Conservation (phyloP, 2,797 vertebrate genomes). For the Neomorphus geoffroyi region DNA sequence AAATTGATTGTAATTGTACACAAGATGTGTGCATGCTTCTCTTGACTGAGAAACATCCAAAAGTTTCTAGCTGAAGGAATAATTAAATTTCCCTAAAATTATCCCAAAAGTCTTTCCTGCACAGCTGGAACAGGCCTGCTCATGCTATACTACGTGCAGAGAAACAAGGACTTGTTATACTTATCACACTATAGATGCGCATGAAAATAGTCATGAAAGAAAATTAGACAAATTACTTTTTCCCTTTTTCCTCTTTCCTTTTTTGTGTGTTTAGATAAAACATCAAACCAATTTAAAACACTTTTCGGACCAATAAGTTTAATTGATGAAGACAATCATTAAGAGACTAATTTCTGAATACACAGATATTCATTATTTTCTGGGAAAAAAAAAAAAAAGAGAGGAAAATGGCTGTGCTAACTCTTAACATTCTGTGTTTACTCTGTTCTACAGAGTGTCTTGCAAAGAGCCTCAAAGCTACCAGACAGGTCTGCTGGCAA, state of each 20-base stretch:
- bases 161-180: background rate
- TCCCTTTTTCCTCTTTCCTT: background rate
- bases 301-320: background rate
- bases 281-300: background rate
- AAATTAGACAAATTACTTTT: background rate
- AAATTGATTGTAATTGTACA: background rate
- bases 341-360: background rate
- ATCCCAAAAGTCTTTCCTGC: background rate
- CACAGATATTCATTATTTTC: background rate
- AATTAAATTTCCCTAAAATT: background rate
- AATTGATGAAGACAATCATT: background rate
- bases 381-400: no score
- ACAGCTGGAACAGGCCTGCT: background rate
- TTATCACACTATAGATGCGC: background rate
- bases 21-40: background rate
- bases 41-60: background rate
- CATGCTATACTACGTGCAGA: fast-evolving
- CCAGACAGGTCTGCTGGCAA: background rate
- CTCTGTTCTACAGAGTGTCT: background rate
- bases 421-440: background rate
- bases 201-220: background rate
- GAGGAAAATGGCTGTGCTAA: background rate
- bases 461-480: background rate
- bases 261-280: background rate
- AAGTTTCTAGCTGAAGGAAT: background rate